phyloP scores from a whole-genome alignment of 2,888 invertebrate genomes.

The Dicyrtoma fusca region DNA sequence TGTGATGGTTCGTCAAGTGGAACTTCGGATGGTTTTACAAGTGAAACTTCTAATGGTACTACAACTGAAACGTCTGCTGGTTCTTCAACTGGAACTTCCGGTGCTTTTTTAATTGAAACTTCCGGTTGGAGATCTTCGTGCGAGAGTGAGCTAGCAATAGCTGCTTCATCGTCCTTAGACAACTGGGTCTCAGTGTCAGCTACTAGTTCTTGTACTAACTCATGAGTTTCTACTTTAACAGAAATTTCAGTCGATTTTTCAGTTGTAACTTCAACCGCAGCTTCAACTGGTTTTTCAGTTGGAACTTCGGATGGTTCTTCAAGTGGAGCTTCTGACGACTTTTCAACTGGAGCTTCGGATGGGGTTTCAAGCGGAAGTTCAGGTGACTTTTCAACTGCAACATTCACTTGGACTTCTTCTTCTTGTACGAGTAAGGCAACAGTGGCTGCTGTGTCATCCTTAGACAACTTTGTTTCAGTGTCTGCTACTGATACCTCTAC shows the following conservation, averaged over 20 bases:
- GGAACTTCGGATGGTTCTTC: background rate
- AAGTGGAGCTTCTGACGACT: background rate
- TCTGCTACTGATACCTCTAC: too few species aligned
- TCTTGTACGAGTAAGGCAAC: too few species aligned
- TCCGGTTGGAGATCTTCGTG: too few species aligned
- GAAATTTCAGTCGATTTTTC: background rate
- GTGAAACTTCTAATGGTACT: background rate
- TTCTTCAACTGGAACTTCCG: too few species aligned
- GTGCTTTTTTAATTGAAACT: too few species aligned
- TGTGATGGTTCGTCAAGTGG: too few species aligned
- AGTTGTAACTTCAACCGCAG: background rate
- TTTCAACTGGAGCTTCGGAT: conserved; percentile 4
- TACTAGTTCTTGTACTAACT: background rate
- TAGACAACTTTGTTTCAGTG: background rate
- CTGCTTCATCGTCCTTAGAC: too few species aligned
- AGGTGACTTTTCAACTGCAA: background rate
- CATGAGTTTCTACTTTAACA: background rate
- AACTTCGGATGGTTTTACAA: background rate
- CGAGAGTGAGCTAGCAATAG: too few species aligned
- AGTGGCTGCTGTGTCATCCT: background rate
- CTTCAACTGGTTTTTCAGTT: too few species aligned
- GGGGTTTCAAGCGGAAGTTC: background rate
- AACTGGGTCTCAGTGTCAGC: too few species aligned
- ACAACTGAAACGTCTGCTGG: background rate
- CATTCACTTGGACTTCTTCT: too few species aligned